These are phyloP conservation scores for Cathartes aura DNA, from an alignment of 2,113 vertebrate genomes.

Conservation along the genomic window DNA sequence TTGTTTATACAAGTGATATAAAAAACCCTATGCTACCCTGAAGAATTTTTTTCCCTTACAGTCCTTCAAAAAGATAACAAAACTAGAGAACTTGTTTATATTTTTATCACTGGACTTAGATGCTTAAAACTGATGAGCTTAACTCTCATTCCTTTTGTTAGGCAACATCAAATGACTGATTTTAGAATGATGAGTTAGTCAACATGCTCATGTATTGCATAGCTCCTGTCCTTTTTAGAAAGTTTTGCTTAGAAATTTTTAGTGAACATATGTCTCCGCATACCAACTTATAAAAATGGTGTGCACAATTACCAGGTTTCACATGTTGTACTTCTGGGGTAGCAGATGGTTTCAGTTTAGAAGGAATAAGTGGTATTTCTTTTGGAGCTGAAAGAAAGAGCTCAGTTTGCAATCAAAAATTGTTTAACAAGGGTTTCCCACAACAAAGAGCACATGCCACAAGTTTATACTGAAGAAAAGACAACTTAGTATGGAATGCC, in stretches of 20 bases:
- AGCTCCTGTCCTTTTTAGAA: background rate
- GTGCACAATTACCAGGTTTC: constrained; percentile 75
- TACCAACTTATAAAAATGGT: background rate
- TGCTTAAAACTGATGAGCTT: background rate
- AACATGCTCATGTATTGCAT: background rate
- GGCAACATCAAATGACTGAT: background rate
- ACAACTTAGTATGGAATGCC: background rate
- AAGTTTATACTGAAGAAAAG: background rate
- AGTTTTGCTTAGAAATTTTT: background rate
- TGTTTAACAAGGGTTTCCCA: constrained; percentile 25
- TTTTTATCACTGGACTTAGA: background rate
- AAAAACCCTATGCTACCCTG: background rate
- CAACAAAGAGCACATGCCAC: constrained; percentile 42
- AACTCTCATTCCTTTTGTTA: background rate
- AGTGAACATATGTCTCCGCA: background rate
- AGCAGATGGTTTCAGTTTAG: constrained; percentile 70
- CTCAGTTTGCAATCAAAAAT: constrained; percentile 51
- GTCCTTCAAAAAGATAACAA: background rate
- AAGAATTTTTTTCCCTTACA: background rate
- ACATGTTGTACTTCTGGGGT: constrained; percentile 56
- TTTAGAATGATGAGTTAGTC: background rate
- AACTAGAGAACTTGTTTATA: background rate
- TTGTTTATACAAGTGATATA: background rate
- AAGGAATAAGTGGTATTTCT: constrained; percentile 62
- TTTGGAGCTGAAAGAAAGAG: constrained; percentile 79